Percentiles rank a stretch among this genome's conserved stretches.
phyloP scores from a whole-genome alignment of 2,797 vertebrate species.

The Avahi laniger region DNA sequence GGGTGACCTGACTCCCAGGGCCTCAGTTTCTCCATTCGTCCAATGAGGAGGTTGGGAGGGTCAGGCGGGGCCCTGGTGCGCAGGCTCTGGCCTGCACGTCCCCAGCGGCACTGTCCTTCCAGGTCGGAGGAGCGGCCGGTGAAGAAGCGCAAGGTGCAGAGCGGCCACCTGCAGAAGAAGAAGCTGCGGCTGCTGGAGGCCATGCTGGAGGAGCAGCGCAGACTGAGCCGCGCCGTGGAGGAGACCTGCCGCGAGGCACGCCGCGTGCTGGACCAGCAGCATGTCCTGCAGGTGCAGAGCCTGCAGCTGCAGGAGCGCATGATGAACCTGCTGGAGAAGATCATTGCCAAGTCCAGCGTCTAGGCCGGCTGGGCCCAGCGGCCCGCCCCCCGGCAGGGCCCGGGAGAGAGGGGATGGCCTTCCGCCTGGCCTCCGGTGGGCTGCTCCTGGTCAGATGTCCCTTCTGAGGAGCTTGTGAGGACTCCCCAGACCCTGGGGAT shows the following conservation, averaged over 20 bases:
- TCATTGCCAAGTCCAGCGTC: slow-evolving; percentile 89
- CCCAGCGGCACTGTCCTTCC: slow-evolving; percentile 28
- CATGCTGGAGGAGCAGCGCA: slow-evolving; percentile 95
- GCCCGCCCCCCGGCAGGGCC: background rate
- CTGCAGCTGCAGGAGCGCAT: slow-evolving; percentile 97
- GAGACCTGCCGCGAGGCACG: slow-evolving; percentile 96
- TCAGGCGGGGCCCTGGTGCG: accelerated
- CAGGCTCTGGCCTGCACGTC: accelerated
- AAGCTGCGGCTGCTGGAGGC: slow-evolving; percentile 95
- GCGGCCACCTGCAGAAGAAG: slow-evolving; percentile 89
- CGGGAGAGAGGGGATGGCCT: background rate
- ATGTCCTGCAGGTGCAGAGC: slow-evolving; percentile 96
- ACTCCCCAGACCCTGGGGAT: background rate
- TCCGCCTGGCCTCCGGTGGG: background rate
- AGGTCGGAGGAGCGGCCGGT: slow-evolving; percentile 86
- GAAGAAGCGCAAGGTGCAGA: slow-evolving; percentile 89
- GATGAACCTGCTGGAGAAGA: slow-evolving; percentile 98
- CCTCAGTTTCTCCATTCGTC: background rate
- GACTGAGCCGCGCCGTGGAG: slow-evolving; percentile 93
- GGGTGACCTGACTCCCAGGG: background rate
- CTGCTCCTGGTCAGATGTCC: background rate
- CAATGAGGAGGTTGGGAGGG: accelerated
- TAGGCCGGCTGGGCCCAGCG: slow-evolving; percentile 59
- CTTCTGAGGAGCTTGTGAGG: background rate
- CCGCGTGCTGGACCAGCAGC: slow-evolving; percentile 96